Conservation (phyloP, 2,888 invertebrate genomes). For the Apeira syringaria region DNA sequence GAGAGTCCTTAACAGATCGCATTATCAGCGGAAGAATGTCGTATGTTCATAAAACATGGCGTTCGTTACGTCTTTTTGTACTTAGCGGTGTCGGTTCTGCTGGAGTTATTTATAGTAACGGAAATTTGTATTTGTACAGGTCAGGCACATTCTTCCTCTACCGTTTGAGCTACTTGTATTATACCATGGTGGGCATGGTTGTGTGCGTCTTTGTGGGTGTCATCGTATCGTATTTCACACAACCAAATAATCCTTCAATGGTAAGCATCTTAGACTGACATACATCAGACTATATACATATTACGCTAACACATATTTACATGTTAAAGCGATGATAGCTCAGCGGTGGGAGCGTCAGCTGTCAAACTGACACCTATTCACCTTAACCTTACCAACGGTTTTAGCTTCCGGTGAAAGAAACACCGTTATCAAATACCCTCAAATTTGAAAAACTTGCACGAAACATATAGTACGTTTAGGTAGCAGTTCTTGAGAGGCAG, state of each 20-base stretch:
- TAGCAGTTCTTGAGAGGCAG: too few species aligned
- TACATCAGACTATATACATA: too few species aligned
- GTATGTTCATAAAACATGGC: not conserved
- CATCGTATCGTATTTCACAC: slow-evolving; percentile 87
- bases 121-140: slow-evolving; percentile 46
- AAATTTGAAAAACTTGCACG: too few species aligned
- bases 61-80: not conserved
- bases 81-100: not conserved
- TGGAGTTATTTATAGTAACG: slow-evolving; percentile 19
- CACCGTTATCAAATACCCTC: too few species aligned
- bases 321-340: too few species aligned
- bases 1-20: not conserved
- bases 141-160: slow-evolving; percentile 86
- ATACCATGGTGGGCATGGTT: slow-evolving; percentile 88
- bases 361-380: too few species aligned
- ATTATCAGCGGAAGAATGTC: not conserved
- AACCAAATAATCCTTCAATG: slow-evolving; percentile 83
- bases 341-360: too few species aligned
- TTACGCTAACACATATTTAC: too few species aligned
- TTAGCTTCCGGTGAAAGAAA: too few species aligned
- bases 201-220: slow-evolving; percentile 86
- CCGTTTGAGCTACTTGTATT: slow-evolving; percentile 90
- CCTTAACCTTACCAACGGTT: too few species aligned
- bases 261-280: slow-evolving; percentile 58
- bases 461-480: too few species aligned